Evolutionary conservation across 2,113 vertebrate species (phyloP).

Genomic region (Choloepus hoffmanni): DNA sequence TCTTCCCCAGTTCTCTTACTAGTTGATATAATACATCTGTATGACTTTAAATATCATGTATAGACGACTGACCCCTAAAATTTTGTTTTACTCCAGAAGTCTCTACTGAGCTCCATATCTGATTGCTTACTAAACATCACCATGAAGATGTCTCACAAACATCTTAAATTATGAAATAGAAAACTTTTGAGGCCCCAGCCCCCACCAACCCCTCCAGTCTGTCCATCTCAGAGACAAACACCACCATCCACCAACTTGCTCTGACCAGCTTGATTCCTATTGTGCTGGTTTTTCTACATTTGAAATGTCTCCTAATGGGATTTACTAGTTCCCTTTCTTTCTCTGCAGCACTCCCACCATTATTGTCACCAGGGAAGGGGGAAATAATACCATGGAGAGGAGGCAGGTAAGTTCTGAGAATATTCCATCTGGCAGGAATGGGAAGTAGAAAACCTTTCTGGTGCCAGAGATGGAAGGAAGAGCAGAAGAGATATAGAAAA

Average conservation of each 20-base stretch:
- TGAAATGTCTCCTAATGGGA: background rate
- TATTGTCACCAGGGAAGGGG: background rate
- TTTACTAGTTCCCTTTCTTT: background rate
- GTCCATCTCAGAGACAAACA: background rate
- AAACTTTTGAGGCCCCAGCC: background rate
- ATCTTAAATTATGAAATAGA: background rate
- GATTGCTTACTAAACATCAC: background rate
- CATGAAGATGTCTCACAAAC: background rate
- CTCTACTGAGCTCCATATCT: background rate
- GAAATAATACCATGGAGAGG: too few relatives aligned
- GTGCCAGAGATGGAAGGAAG: background rate
- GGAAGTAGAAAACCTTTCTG: background rate
- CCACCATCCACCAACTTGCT: background rate
- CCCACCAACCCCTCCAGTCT: background rate
- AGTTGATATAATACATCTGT: background rate
- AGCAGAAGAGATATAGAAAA: background rate
- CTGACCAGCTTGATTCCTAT: background rate
- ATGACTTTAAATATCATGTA: background rate
- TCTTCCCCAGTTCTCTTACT: background rate
- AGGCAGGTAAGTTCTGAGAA: background rate
- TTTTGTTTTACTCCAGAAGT: background rate
- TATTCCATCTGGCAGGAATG: background rate
- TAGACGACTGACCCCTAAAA: background rate
- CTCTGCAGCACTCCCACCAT: background rate
- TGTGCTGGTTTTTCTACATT: background rate